phyloP scores from a whole-genome alignment of 2,888 invertebrate species.

The Apoda limacodes region DNA sequence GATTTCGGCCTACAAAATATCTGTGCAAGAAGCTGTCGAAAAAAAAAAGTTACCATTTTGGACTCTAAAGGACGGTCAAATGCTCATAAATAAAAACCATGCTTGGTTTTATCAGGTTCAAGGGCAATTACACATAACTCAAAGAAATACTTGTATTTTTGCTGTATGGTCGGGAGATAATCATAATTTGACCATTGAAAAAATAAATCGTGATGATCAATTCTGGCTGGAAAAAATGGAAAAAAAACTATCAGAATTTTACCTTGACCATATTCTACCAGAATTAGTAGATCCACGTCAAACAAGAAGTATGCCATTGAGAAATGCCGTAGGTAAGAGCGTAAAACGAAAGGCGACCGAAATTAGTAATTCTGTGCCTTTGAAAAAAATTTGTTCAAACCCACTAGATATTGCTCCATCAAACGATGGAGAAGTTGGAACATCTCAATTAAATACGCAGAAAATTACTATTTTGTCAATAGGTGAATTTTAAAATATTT shows the following conservation, averaged over 20 bases:
- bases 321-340: too few species aligned
- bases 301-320: constrained; percentile 7
- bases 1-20: constrained; percentile 11
- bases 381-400: too few species aligned
- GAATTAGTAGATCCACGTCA: constrained; percentile 11
- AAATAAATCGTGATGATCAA: constrained; percentile 10
- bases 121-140: constrained; percentile 13
- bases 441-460: too few species aligned
- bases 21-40: constrained; percentile 7
- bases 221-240: constrained; percentile 12
- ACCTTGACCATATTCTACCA: constrained; percentile 8
- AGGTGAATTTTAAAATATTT: too few species aligned
- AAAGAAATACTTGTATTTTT: constrained; percentile 8
- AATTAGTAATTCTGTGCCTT: too few species aligned
- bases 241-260: constrained; percentile 8
- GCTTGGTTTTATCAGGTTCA: constrained; percentile 13
- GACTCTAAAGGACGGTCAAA: constrained; percentile 8
- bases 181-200: constrained; percentile 4
- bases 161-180: constrained; percentile 12
- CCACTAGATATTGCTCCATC: too few species aligned
- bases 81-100: constrained; percentile 7
- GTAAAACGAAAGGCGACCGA: too few species aligned
- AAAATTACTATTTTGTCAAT: too few species aligned
- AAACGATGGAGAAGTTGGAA: too few species aligned
- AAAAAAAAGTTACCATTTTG: constrained; percentile 9